phyloP scores from a whole-genome alignment of 2,888 invertebrate species.

The Brachyptera putata region DNA sequence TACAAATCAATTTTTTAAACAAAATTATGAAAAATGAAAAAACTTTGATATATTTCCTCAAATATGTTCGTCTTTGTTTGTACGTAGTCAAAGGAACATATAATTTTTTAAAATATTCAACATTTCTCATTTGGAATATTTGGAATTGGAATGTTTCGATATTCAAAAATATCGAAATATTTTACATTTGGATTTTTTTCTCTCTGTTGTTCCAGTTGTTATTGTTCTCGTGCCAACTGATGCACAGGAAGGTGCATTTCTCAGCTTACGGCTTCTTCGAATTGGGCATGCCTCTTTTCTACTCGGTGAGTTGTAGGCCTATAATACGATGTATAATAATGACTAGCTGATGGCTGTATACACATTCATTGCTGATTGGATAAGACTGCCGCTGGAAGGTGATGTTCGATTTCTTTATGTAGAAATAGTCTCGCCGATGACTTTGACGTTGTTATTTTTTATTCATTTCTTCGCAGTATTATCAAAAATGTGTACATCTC shows the following conservation, averaged over 20 bases:
- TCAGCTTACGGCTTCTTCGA: slow-evolving; percentile 10
- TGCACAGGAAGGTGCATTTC: not conserved
- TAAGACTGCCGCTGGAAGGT: not conserved
- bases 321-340: not conserved
- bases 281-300: not conserved
- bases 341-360: not conserved
- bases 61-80: not conserved
- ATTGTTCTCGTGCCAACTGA: not conserved
- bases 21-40: not conserved
- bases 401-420: not conserved
- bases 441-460: too few relatives aligned
- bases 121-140: too few relatives aligned
- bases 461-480: too few relatives aligned
- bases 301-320: slow-evolving; percentile 4
- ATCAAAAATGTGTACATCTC: too few relatives aligned
- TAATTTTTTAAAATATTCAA: too few relatives aligned
- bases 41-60: not conserved
- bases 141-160: too few relatives aligned
- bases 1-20: too few relatives aligned
- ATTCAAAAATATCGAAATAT: too few relatives aligned
- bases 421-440: not conserved
- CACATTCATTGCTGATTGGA: too few relatives aligned
- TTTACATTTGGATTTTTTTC: too few relatives aligned
- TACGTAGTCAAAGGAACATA: too few relatives aligned
- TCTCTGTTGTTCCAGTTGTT: too few relatives aligned